These are phyloP conservation scores for Labeo rohita DNA, from an alignment of 2,113 vertebrate species.

Conservation along the genomic window DNA sequence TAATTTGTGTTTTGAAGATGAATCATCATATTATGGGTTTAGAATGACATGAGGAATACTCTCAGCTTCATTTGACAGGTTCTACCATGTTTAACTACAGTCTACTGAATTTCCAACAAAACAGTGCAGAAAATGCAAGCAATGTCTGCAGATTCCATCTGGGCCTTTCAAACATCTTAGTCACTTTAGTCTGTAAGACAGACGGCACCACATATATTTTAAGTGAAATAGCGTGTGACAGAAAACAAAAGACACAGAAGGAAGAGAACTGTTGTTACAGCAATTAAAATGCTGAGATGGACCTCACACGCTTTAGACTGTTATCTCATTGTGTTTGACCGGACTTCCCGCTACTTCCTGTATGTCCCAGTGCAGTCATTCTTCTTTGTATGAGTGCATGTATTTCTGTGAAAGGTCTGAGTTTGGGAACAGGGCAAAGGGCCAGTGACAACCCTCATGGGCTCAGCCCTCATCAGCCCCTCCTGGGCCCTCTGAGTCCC, in stretches of 20 bases:
- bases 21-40: not conserved
- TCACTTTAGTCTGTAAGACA: not conserved
- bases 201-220: not conserved
- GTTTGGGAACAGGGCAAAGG: constrained; percentile 55
- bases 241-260: constrained; percentile 11
- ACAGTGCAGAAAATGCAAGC: not conserved
- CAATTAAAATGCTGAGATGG: constrained; percentile 27
- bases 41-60: not conserved
- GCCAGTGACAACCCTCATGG: constrained; percentile 43
- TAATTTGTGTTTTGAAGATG: not conserved
- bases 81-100: not conserved
- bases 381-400: constrained; percentile 44
- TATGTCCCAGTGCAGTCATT: constrained; percentile 48
- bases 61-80: not conserved
- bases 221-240: constrained; percentile 6
- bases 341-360: constrained; percentile 52
- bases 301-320: constrained; percentile 37
- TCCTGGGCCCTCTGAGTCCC: constrained; percentile 18
- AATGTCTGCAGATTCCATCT: not conserved
- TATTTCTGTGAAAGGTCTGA: not conserved
- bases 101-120: not conserved
- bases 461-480: constrained; percentile 33
- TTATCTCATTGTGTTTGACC: constrained; percentile 47
- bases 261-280: not conserved
- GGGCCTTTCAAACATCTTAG: not conserved